A percentile compares a stretch with the other conserved stretches of the same genome.
phyloP scores from a whole-genome alignment of 2,797 vertebrate genomes.

The Notolabrus celidotus region DNA sequence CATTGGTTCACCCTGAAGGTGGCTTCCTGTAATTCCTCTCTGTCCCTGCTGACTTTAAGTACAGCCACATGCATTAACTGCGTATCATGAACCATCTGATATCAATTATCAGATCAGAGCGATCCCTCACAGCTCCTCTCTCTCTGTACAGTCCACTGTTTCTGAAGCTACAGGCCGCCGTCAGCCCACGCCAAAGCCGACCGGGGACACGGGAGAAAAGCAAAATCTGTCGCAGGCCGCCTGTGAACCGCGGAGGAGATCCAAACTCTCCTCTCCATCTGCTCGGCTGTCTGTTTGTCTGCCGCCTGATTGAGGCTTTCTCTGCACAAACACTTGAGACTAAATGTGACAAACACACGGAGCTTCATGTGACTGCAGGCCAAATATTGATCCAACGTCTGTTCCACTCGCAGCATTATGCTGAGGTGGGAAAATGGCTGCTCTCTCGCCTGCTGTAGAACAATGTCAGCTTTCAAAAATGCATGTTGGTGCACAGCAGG shows the following conservation, averaged over 20 bases:
- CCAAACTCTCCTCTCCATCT: conserved; percentile 59
- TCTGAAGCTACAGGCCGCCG: conserved; percentile 26
- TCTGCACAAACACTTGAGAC: conserved; percentile 42
- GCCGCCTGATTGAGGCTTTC: conserved; percentile 37
- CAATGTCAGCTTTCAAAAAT: conserved; percentile 11
- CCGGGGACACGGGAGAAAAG: conserved; percentile 10
- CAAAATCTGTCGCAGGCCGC: conserved; percentile 38
- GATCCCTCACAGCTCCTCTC: conserved; percentile 29
- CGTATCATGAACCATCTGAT: conserved; percentile 23
- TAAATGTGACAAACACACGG: conserved; percentile 50
- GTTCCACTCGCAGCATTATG: conserved; percentile 21
- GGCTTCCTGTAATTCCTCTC: background rate
- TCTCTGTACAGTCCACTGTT: conserved; percentile 24
- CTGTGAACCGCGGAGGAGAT: conserved; percentile 36
- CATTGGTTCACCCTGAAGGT: background rate
- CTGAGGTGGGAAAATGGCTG: conserved; percentile 30
- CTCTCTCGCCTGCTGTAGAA: conserved; percentile 7
- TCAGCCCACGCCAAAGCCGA: conserved; percentile 17
- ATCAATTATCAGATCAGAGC: conserved; percentile 29
- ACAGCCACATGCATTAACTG: conserved; percentile 7
- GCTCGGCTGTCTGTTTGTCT: conserved; percentile 48
- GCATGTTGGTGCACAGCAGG: background rate
- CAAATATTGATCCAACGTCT: conserved; percentile 53
- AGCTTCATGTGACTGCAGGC: conserved; percentile 7
- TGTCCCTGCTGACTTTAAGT: background rate